Evolutionary conservation across 2,797 vertebrate genomes (phyloP), one percentile per base, ranked within the genome.

Genomic region (Urophycis tenuis): DNA sequence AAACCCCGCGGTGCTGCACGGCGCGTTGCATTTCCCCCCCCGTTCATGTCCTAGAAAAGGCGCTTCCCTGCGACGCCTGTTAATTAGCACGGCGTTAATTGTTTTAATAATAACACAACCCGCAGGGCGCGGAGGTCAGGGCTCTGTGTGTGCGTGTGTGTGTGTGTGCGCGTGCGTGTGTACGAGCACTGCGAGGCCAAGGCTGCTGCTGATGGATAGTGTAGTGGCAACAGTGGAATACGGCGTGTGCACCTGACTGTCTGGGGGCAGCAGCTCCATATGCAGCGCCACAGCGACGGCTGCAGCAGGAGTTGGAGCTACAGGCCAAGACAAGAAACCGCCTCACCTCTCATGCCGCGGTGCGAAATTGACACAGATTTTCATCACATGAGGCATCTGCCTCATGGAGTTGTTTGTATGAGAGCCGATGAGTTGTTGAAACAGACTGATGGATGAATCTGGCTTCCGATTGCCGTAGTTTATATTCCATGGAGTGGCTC

Each of bases 41-140:
- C 22, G 7, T 83, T 74, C 75, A 60, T 70, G 67, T 84, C 73
- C 45, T 75, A 74, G 75, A 80, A 73, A 79, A 83, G 79, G 79
- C 60, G 76, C 69, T 78, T 79, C 78, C 75, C 81, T 67, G 60
- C 4, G 60, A 25, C 3, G 67, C 74, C 77, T 84, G 82, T 85
- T 88, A 85, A 90, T 89, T 88, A 83, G 64, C 76, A 33, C 35
- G 25, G 53, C 81, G 75, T 84, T 90, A 85, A 90, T 89, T 90
- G 86, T 86, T 88, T 85, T 76, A 77, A 82, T 80, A 81, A 79
- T 81, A 85, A 74, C 82, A 29, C 25, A 72, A 73, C 36, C 74
- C 41, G 74, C 85, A 75, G 79, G n/a, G 76, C 71, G 53, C 85
- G 78, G 79, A 78, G 71, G 36, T 81, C 75, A 76, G 64, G 81